Evolutionary conservation across 53 echinoderm and acorn worm genomes (phyloP).

Genomic region (Paracentrotus lividus): DNA sequence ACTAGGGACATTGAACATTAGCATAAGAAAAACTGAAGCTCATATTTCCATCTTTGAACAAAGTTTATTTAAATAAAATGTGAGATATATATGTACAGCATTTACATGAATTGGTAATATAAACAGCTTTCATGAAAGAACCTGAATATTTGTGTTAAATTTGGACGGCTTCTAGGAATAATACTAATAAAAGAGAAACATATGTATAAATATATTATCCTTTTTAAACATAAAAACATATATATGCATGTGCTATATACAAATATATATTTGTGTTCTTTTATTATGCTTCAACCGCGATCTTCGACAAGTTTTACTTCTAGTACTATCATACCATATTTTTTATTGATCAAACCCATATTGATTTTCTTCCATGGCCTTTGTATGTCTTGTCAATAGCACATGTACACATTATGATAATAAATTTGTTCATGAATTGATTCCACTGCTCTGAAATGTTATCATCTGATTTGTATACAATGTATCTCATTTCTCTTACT

Average conservation of each 20-base stretch:
- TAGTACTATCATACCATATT: background rate
- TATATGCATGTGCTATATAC: background rate
- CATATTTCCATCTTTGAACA: background rate
- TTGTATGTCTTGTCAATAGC: background rate
- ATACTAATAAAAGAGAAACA: background rate
- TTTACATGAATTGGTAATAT: background rate
- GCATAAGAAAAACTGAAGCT: background rate
- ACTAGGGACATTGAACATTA: background rate
- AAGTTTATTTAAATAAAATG: constrained; percentile 38
- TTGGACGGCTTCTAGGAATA: background rate
- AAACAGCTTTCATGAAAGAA: background rate
- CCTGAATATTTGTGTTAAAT: background rate
- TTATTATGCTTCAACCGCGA: too few species aligned
- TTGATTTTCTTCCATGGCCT: background rate
- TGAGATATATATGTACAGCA: constrained; percentile 16
- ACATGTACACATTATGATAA: background rate
- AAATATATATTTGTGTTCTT: background rate
- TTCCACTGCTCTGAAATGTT: background rate
- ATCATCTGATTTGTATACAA: background rate
- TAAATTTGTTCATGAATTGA: background rate
- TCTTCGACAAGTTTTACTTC: background rate
- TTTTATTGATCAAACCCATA: background rate
- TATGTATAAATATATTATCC: background rate
- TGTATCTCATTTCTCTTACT: background rate
- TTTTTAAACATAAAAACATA: background rate